These are phyloP conservation scores for Ctenopoma multispine DNA, from an alignment of 2,797 vertebrate species.

Conservation along the genomic window DNA sequence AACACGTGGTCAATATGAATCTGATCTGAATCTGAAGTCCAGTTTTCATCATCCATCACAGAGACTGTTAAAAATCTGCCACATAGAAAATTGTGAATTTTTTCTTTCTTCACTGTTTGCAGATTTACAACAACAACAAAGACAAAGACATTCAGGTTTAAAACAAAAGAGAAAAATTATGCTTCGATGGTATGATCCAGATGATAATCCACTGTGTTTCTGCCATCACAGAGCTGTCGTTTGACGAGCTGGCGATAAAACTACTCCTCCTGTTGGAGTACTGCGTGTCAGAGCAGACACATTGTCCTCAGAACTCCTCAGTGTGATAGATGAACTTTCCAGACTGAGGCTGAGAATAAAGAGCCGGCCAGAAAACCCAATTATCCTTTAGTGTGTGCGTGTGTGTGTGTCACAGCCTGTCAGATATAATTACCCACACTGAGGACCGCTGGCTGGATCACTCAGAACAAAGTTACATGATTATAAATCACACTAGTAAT, in stretches of 20 bases:
- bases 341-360: constrained; percentile 12
- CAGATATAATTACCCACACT: constrained; percentile 47
- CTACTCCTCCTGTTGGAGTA: neutral
- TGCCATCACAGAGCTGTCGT: neutral
- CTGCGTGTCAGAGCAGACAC: neutral
- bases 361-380: constrained; percentile 23
- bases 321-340: constrained; percentile 30
- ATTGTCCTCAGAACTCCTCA: constrained; percentile 22
- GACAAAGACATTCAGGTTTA: too few relatives aligned
- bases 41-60: neutral
- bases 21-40: neutral
- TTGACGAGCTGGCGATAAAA: too few relatives aligned
- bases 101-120: too few relatives aligned
- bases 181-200: too few relatives aligned
- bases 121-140: too few relatives aligned
- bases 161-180: too few relatives aligned
- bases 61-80: neutral
- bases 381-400: constrained; percentile 26
- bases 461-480: constrained; percentile 56
- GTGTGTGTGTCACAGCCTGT: constrained; percentile 33
- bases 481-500: constrained; percentile 59
- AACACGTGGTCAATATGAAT: neutral
- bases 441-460: constrained; percentile 31
- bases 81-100: neutral
- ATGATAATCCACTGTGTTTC: neutral